phyloP scores from a whole-genome alignment of 23 tunicate species.

The Phallusia fumigata region DNA sequence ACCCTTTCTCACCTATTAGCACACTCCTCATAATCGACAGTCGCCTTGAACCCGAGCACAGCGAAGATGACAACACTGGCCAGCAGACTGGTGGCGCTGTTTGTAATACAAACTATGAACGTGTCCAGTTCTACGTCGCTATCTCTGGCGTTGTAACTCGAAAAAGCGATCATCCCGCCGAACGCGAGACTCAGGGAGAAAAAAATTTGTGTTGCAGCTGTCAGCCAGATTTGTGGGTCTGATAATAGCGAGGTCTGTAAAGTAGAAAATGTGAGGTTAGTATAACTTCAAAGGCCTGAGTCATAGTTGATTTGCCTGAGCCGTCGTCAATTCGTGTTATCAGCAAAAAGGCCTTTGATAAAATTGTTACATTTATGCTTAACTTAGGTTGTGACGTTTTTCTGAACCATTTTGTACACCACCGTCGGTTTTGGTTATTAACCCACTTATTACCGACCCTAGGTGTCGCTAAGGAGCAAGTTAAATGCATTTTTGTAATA shows the following conservation, averaged over 20 bases:
- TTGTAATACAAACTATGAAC: slow-evolving; percentile 58
- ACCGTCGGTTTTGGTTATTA: no score
- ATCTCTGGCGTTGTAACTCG: slow-evolving; percentile 86
- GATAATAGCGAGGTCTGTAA: slow-evolving; percentile 45
- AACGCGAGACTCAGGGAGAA: slow-evolving; percentile 91
- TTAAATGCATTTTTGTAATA: no score
- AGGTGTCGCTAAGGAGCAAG: no score
- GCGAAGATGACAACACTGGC: slow-evolving; percentile 90
- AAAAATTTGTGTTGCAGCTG: slow-evolving; percentile 97
- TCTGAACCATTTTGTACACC: no score
- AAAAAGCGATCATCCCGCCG: slow-evolving; percentile 99
- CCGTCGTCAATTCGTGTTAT: no score
- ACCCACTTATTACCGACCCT: no score
- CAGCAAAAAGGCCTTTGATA: no score
- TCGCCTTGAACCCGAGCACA: slow-evolving; percentile 87
- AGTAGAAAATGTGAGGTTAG: no score
- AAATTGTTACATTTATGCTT: no score
- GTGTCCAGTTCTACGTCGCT: slow-evolving; percentile 84
- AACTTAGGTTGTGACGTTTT: no score
- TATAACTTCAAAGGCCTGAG: no score
- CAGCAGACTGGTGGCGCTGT: slow-evolving; percentile 77
- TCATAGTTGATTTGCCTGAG: no score
- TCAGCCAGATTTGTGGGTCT: slow-evolving; percentile 91
- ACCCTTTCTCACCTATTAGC: slow-evolving; percentile 47
- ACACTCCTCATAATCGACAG: slow-evolving; percentile 68